Evolutionary conservation across 2,113 vertebrate genomes (phyloP), one percentile per base, ranked within the genome.

Genomic region (Ibidorhyncha struthersii): DNA sequence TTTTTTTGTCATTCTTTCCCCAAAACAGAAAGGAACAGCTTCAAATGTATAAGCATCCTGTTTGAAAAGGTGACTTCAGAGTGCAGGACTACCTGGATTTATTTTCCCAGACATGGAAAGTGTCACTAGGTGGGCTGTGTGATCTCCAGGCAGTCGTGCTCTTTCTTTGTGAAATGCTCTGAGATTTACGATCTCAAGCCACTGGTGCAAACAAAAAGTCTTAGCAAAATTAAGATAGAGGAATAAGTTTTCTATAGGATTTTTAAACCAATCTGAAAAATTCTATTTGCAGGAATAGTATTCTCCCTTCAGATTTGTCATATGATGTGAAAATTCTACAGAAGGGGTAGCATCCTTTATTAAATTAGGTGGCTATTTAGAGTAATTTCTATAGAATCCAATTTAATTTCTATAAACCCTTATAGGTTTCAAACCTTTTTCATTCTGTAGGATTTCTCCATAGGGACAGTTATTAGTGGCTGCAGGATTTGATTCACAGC

Each of bases 311-410:
- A 91, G 73, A 91, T 91, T 91, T 90, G 89, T 95, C 74, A 76
- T 76, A 70, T 22, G 58, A 93, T 63, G 32, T 30, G 71, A 93
- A 94, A 91, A 96, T 73, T 95, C 50, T 73, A 80, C 82, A 90
- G 87, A 92, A 95, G 32, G 27, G 27, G 26, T 79, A 87, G 56
- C 61, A 91, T 85, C 55, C 9, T 91, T 82, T 95, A 96, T 95
- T 91, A 89, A 94, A 94, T 95, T 82, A 93, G 66, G 15, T 73
- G 38, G 14, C 49, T 95, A 87, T 96, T 96, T 97, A 90, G 61
- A 93, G 83, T 87, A 86, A 95, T 94, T 96, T 96, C 91, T 96
- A 94, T 94, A 95, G 93, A 95, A 94, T 79, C 62, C 45, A 77
- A 80, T 95, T 95, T 93, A 95, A 88, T 96, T 93, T 93, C 70